Conservation (phyloP, 2,797 vertebrate species). For the Onychomys torridus region DNA sequence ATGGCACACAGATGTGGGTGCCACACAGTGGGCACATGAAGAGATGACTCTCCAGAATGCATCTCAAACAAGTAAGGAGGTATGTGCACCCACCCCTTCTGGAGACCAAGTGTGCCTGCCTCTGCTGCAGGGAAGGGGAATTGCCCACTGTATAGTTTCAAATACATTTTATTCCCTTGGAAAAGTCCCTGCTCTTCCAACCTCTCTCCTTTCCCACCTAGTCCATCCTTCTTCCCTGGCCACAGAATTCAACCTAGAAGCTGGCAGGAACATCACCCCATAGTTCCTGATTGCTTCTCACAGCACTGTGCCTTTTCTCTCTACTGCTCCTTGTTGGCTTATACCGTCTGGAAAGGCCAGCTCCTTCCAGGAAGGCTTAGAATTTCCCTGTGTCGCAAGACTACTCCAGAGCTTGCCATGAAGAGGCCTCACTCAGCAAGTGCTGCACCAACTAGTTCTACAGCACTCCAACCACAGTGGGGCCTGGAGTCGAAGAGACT, state of each 20-base stretch:
- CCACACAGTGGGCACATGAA: background rate
- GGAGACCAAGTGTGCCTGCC: background rate
- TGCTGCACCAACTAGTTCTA: background rate
- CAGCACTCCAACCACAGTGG: background rate
- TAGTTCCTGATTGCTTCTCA: background rate
- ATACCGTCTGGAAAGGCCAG: background rate
- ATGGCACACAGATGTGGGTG: too few species aligned
- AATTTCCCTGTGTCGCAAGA: background rate
- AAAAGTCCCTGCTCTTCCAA: background rate
- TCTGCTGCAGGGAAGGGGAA: background rate
- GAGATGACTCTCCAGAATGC: background rate
- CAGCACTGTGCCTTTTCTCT: background rate
- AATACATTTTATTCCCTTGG: background rate
- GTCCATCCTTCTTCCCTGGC: background rate
- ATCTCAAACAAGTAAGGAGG: too few species aligned
- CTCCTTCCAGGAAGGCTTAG: background rate
- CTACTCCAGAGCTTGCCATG: background rate
- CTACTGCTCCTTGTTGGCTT: fast-evolving
- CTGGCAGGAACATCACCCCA: background rate
- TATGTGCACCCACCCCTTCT: background rate
- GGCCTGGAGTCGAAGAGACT: background rate
- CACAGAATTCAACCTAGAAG: background rate
- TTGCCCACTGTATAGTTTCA: background rate
- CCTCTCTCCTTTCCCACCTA: background rate
- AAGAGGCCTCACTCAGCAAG: background rate